Conservation (phyloP, 1,140 invertebrate species). For the Drosophila prosaltans region DNA sequence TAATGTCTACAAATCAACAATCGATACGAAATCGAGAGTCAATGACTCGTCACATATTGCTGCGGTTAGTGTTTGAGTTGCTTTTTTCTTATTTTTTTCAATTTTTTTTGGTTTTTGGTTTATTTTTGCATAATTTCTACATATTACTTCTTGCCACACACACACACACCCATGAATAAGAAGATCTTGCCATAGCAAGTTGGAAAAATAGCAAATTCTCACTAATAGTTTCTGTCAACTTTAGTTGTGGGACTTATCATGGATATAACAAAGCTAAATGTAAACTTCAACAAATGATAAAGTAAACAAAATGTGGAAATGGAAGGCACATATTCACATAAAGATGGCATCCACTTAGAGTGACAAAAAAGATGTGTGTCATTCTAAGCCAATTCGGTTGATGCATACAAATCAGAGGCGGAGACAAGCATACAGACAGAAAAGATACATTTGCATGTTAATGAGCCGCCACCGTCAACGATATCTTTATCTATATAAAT, state of each 20-base stretch:
- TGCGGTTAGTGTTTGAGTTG: constrained; percentile 31
- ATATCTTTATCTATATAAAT: neutral
- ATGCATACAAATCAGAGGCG: constrained; percentile 12
- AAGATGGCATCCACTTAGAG: neutral
- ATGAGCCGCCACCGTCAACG: constrained; percentile 38
- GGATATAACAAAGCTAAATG: constrained; percentile 27
- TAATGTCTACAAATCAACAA: neutral
- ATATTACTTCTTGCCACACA: constrained; percentile 12
- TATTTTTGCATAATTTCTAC: constrained; percentile 37
- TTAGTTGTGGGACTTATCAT: constrained; percentile 42
- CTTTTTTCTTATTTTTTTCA: constrained; percentile 22
- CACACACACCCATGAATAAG: constrained; percentile 7
- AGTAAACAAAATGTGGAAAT: constrained; percentile 31
- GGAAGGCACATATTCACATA: neutral
- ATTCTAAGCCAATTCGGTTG: constrained; percentile 30
- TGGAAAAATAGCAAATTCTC: constrained; percentile 82
- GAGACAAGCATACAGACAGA: neutral
- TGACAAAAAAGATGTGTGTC: constrained; percentile 16
- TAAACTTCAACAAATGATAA: constrained; percentile 34
- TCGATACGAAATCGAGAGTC: constrained; percentile 41
- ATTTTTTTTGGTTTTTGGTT: constrained; percentile 20
- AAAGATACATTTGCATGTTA: constrained; percentile 40
- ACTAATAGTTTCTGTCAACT: constrained; percentile 84
- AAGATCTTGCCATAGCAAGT: constrained; percentile 14
- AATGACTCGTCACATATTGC: constrained; percentile 62